phyloP scores from a whole-genome alignment of 1,140 invertebrate genomes.

The Drosophila grimshawi region DNA sequence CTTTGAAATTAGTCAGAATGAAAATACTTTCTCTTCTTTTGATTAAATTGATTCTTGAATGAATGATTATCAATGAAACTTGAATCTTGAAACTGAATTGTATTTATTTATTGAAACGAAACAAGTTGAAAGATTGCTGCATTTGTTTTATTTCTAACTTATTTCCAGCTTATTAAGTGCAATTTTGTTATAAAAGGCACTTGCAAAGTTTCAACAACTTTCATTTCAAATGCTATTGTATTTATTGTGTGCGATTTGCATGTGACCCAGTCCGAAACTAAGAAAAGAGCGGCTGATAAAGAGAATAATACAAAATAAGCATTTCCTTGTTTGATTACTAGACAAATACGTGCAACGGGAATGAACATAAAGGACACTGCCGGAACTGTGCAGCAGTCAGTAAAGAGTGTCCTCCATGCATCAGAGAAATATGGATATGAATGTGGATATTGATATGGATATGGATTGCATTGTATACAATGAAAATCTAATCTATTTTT shows the following conservation, averaged over 20 bases:
- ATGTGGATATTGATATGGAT: slow-evolving; percentile 30
- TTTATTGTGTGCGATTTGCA: slow-evolving; percentile 7
- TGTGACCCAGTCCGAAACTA: neutral
- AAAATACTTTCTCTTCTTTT: too few species aligned
- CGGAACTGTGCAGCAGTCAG: slow-evolving; percentile 6
- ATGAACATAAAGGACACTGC: slow-evolving; percentile 21
- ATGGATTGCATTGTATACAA: slow-evolving; percentile 54
- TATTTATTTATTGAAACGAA: too few species aligned
- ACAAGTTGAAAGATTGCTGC: too few species aligned
- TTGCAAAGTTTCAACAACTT: too few species aligned
- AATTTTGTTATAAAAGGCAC: too few species aligned
- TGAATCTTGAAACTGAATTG: too few species aligned
- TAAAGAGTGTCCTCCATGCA: slow-evolving; percentile 28
- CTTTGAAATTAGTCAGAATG: too few species aligned
- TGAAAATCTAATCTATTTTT: slow-evolving; percentile 77
- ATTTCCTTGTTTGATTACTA: slow-evolving; percentile 52
- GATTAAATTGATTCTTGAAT: too few species aligned
- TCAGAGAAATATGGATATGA: slow-evolving; percentile 9
- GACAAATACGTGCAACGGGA: slow-evolving; percentile 45
- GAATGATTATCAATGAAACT: too few species aligned
- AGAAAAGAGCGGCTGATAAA: slow-evolving; percentile 19
- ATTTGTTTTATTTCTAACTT: too few species aligned
- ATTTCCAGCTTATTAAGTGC: too few species aligned
- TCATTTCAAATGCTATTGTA: too few species aligned
- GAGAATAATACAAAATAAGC: slow-evolving; percentile 56